A percentile compares a stretch with the other conserved stretches of the same genome.
Conservation (phyloP, 2,113 vertebrate genomes). For the Amphilophus citrinellus region DNA sequence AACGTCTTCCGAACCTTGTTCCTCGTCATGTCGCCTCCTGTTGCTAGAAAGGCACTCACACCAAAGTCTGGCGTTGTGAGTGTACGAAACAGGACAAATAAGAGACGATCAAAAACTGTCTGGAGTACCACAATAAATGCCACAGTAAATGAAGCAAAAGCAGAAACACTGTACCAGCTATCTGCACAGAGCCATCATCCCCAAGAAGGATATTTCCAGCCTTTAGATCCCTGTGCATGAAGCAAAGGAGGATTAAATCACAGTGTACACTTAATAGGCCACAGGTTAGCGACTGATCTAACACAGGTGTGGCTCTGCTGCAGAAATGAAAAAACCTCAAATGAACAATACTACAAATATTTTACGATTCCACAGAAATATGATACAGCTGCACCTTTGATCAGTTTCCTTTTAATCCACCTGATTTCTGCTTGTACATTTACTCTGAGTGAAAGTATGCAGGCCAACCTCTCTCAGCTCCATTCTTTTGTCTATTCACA, state of each 20-base stretch:
- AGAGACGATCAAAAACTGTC: not conserved
- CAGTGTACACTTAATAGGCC: not conserved
- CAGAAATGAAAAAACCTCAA: constrained; percentile 12
- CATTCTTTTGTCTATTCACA: not conserved
- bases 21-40: constrained; percentile 97
- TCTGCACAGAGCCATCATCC: constrained; percentile 96
- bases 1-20: constrained; percentile 99
- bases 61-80: constrained; percentile 87
- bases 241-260: constrained; percentile 24
- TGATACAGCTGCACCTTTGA: constrained; percentile 16
- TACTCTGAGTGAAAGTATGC: not conserved
- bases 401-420: not conserved
- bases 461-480: not conserved
- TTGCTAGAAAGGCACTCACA: constrained; percentile 96
- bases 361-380: not conserved
- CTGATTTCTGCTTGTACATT: constrained; percentile 35
- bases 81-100: not conserved
- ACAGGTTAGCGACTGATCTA: not conserved
- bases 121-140: not conserved
- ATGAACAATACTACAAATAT: not conserved
- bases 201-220: constrained; percentile 98
- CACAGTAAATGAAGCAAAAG: not conserved
- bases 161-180: constrained; percentile 86
- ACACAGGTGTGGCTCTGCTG: constrained; percentile 1
- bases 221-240: constrained; percentile 91